Evolutionary conservation across 2,113 vertebrate species (phyloP).

Genomic region (Aplodontia rufa): DNA sequence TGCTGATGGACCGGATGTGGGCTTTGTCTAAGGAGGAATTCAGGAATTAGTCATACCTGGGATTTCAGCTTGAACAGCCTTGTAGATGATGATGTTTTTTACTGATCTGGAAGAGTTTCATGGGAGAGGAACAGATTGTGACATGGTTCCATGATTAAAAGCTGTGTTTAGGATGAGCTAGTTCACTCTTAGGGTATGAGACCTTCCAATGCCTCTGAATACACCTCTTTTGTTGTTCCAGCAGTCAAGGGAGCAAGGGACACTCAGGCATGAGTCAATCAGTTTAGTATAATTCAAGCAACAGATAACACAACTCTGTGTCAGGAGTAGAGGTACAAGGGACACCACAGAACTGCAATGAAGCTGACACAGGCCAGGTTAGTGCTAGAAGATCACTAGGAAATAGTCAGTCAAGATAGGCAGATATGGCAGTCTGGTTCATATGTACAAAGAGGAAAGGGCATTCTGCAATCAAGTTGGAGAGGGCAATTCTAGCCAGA

Average conservation of each 20-base stretch:
- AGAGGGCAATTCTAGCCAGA: neutral
- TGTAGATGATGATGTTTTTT: neutral
- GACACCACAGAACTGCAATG: neutral
- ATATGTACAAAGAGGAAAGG: neutral
- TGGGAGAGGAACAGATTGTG: neutral
- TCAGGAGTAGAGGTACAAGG: neutral
- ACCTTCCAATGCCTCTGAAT: neutral
- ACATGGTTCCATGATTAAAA: neutral
- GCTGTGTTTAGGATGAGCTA: neutral
- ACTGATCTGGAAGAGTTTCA: neutral
- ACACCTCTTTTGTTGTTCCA: neutral
- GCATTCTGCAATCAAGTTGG: neutral
- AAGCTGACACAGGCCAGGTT: fast-evolving
- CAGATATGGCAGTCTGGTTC: neutral
- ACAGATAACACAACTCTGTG: neutral
- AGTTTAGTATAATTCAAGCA: neutral
- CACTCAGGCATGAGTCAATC: neutral
- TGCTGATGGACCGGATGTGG: neutral
- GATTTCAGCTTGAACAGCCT: neutral
- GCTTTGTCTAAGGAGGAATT: neutral
- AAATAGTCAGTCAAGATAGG: neutral
- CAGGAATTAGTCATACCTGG: neutral
- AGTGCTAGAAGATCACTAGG: neutral
- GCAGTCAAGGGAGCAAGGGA: neutral
- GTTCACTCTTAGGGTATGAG: neutral